phyloP scores from a whole-genome alignment of 2,113 vertebrate genomes.

The Otis tarda region DNA sequence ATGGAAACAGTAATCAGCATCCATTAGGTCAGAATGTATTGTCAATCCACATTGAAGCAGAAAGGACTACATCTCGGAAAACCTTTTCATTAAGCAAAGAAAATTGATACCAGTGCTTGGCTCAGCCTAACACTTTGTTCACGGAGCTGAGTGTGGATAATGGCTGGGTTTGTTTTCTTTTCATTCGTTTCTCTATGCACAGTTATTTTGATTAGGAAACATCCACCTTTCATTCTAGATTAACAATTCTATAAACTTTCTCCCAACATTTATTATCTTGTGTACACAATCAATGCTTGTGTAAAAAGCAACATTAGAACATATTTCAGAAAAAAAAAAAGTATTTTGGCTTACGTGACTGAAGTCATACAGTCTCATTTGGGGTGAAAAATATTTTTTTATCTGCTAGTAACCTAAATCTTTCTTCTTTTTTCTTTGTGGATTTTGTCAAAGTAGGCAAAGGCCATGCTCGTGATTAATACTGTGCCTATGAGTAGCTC shows the following conservation, averaged over 20 bases:
- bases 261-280: slow-evolving; percentile 7
- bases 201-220: slow-evolving; percentile 55
- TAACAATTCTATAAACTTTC: slow-evolving; percentile 32
- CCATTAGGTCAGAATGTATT: slow-evolving; percentile 66
- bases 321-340: not conserved
- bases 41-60: slow-evolving; percentile 62
- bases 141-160: slow-evolving; percentile 3
- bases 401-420: not conserved
- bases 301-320: not conserved
- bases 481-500: not conserved
- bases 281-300: not conserved
- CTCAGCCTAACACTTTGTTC: slow-evolving; percentile 41
- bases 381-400: not conserved
- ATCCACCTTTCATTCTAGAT: slow-evolving; percentile 34
- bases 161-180: slow-evolving; percentile 54
- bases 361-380: not conserved
- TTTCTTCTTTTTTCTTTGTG: not conserved
- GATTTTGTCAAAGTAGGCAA: not conserved
- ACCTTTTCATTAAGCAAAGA: slow-evolving; percentile 58
- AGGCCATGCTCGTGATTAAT: not conserved
- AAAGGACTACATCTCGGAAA: slow-evolving; percentile 49
- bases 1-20: slow-evolving; percentile 60
- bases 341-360: not conserved
- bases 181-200: not conserved
- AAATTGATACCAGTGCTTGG: slow-evolving; percentile 58